Conservation (phyloP, 1,140 invertebrate species). For the Zophobas atratus region DNA sequence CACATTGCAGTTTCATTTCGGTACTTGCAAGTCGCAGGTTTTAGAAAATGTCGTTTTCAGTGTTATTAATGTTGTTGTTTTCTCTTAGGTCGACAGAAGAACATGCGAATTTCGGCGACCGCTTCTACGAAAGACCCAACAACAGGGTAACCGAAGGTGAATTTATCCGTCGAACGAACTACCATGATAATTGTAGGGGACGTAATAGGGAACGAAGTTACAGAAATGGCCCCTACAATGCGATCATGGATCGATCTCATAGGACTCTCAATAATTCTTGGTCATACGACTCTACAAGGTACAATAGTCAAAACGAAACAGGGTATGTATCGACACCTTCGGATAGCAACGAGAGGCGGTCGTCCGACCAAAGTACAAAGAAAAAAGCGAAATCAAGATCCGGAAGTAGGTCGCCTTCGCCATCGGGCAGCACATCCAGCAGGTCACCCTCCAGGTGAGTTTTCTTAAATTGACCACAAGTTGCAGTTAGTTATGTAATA, state of each 20-base stretch:
- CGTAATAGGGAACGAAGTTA: slow-evolving; percentile 67
- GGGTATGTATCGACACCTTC: slow-evolving; percentile 62
- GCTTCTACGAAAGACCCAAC: slow-evolving; percentile 70
- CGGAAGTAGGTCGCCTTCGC: slow-evolving; percentile 68
- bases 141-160: slow-evolving; percentile 61
- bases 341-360: slow-evolving; percentile 62
- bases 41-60: neutral
- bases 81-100: slow-evolving; percentile 70
- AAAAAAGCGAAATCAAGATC: slow-evolving; percentile 72
- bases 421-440: slow-evolving; percentile 69
- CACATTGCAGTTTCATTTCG: neutral
- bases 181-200: slow-evolving; percentile 63
- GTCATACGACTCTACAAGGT: slow-evolving; percentile 50
- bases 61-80: neutral
- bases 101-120: slow-evolving; percentile 60
- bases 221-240: slow-evolving; percentile 70
- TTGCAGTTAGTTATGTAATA: no score
- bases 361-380: slow-evolving; percentile 61
- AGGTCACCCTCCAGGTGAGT: slow-evolving; percentile 69
- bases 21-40: neutral
- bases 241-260: slow-evolving; percentile 66
- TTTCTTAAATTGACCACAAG: no score
- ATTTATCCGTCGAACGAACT: slow-evolving; percentile 65
- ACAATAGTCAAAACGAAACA: slow-evolving; percentile 64
- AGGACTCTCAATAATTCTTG: slow-evolving; percentile 49